These are phyloP conservation scores for Penaeus chinensis DNA, from an alignment of 1,140 invertebrate species.

Conservation along the genomic window DNA sequence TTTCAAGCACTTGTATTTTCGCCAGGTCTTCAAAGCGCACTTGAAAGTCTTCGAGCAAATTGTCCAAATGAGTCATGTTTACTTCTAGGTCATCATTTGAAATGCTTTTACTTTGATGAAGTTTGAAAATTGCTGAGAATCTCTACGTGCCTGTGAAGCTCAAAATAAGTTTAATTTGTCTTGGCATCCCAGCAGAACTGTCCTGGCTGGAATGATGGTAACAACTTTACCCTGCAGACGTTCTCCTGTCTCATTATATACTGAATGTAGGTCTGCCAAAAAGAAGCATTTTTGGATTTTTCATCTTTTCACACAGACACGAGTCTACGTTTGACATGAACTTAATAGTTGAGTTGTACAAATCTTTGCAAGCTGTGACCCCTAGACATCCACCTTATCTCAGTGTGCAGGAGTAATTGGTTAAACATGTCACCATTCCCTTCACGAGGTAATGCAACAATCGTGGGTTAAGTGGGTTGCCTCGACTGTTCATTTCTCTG, in stretches of 20 bases:
- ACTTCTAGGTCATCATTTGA: background rate
- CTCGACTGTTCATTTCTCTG: background rate
- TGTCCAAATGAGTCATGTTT: background rate
- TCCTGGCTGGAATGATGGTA: background rate
- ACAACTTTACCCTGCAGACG: background rate
- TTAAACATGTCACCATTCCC: background rate
- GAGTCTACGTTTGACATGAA: background rate
- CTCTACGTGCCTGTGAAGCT: background rate
- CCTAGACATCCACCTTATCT: background rate
- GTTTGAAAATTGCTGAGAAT: background rate
- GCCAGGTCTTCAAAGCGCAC: background rate
- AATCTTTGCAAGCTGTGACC: background rate
- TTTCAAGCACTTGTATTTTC: too few relatives aligned
- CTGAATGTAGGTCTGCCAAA: background rate
- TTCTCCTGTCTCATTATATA: background rate
- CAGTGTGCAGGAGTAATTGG: conserved; percentile 6
- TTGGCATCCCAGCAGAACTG: background rate
- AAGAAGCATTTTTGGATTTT: background rate
- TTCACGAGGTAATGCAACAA: background rate
- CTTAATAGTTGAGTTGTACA: background rate
- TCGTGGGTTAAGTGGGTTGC: background rate
- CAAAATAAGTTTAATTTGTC: background rate
- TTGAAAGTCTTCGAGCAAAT: background rate
- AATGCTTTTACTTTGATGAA: conserved; percentile 7
- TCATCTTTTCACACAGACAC: background rate